A percentile compares a stretch with the other conserved stretches of the same genome.
phyloP scores from a whole-genome alignment of 2,888 invertebrate genomes.

The Drosophila rellima region DNA sequence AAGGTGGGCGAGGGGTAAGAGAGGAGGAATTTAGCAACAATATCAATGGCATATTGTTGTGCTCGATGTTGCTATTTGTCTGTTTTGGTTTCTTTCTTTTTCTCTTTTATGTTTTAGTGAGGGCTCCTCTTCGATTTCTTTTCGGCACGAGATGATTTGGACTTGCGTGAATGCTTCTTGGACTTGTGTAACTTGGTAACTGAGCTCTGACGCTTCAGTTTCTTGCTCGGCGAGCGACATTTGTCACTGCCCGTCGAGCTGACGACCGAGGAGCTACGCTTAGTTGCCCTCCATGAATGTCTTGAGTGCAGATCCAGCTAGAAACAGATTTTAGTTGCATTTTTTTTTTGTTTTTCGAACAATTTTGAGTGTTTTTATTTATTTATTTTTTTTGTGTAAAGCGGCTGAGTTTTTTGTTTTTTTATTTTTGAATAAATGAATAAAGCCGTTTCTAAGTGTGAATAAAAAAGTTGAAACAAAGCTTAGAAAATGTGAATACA shows the following conservation, averaged over 20 bases:
- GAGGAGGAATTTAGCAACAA: slow-evolving; percentile 24
- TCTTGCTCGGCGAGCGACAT: slow-evolving; percentile 61
- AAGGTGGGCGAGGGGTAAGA: not conserved
- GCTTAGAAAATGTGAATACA: slow-evolving; percentile 34
- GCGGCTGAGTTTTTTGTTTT: not conserved
- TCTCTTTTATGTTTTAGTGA: slow-evolving; percentile 18
- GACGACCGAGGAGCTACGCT: slow-evolving; percentile 66
- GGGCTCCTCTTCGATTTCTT: slow-evolving; percentile 53
- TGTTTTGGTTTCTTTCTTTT: not conserved
- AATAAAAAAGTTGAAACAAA: slow-evolving; percentile 14
- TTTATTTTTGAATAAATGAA: slow-evolving; percentile 11
- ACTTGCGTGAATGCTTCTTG: slow-evolving; percentile 73
- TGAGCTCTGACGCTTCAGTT: slow-evolving; percentile 62
- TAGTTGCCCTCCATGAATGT: slow-evolving; percentile 75
- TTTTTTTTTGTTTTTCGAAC: slow-evolving; percentile 28
- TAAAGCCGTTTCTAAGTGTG: slow-evolving; percentile 28
- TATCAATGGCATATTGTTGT: slow-evolving; percentile 15
- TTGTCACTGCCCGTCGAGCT: slow-evolving; percentile 55
- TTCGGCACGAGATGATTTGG: slow-evolving; percentile 56
- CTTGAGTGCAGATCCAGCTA: slow-evolving; percentile 76
- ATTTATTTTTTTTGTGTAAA: slow-evolving; percentile 17
- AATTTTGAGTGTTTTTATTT: slow-evolving; percentile 17
- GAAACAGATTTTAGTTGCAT: slow-evolving; percentile 72
- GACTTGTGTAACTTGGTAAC: slow-evolving; percentile 62
- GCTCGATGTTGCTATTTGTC: not conserved